Evolutionary conservation across 2,797 vertebrate genomes (phyloP), one percentile per base, ranked within the genome.

Genomic region (Chrosomus eos): DNA sequence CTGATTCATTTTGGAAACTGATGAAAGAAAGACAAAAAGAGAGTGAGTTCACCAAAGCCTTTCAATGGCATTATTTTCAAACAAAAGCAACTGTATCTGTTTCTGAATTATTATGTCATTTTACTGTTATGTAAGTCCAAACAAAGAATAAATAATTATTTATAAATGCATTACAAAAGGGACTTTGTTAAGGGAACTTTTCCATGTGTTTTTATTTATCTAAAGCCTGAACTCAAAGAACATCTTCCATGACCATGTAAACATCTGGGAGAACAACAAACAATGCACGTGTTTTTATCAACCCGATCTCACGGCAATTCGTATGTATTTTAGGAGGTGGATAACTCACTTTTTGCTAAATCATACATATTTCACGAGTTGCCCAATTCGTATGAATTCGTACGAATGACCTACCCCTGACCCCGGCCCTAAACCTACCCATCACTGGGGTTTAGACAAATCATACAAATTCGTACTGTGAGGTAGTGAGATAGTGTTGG

Each of bases 1-100:
- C 77, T 23, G 85, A 78, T 48, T 51, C 21, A 71, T 70, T 85
- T 26, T 71, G 77, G 67, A 28, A 51, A 68, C 73, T 84, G 43
- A 48, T 66, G 16, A 82, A 45, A 43, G 21, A 81, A 80, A 62
- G 13, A 36, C 19, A 86, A 53, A 79, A 58, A 28, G 13, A 36
- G 3, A 4, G 14, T 76, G 33, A 77, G 53, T 81, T 45, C 60
- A 80, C 3, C 18, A 53, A 74, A 83, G 21, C 3, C 40, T 55
- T 45, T 55, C 45, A 55, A 70, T 5, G 0, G 0, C n/a, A 26
- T 18, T 21, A 3, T 21, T 43, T 71, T 23, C 5, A 43, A 71
- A 53, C 45, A 53, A 68, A 64, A 45, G n/a, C 76, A 28, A 38
- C 26, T 71, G 80, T 72, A 45, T 72, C n/a, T n/a, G 19, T 73